A percentile compares a stretch with the other conserved stretches of the same genome.
phyloP scores from a whole-genome alignment of 2,113 vertebrate genomes.

The Leptobrachium ailaonicum region DNA sequence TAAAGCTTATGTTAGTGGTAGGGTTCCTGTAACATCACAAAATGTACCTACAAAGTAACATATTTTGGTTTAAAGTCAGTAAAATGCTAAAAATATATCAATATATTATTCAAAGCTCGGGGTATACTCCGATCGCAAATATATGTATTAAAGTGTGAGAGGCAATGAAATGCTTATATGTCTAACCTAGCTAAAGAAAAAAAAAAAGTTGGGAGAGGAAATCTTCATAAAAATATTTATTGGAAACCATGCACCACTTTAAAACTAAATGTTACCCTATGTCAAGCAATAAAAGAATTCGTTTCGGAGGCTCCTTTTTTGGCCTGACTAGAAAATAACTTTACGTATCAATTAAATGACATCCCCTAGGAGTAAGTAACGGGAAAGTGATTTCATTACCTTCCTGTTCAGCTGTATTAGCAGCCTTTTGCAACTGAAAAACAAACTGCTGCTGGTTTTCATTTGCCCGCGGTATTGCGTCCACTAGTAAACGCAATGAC shows the following conservation, averaged over 20 bases:
- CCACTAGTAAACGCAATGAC: background rate
- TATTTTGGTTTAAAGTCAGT: too few species aligned
- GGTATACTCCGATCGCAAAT: too few species aligned
- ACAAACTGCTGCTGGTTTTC: conserved; percentile 39
- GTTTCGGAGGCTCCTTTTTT: conserved; percentile 10
- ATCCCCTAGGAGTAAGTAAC: conserved; percentile 48
- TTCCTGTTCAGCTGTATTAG: conserved; percentile 43
- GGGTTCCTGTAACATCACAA: too few species aligned
- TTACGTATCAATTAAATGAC: conserved; percentile 44
- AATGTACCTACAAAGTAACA: too few species aligned
- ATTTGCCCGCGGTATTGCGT: conserved; percentile 3
- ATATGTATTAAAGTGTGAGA: too few species aligned
- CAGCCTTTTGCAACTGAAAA: conserved; percentile 22
- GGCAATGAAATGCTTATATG: too few species aligned
- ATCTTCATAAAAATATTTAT: conserved; percentile 16
- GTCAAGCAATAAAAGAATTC: conserved; percentile 26
- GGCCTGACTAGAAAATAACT: conserved; percentile 44
- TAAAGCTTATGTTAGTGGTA: too few species aligned
- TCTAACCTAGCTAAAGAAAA: background rate
- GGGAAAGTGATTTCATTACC: conserved; percentile 31
- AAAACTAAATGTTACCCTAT: conserved; percentile 41
- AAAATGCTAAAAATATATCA: too few species aligned
- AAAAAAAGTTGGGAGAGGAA: background rate
- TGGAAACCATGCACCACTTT: conserved; percentile 21
- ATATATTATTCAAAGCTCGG: too few species aligned